phyloP scores from a whole-genome alignment of 1,140 invertebrate species.

The Lasioglossum albipes region DNA sequence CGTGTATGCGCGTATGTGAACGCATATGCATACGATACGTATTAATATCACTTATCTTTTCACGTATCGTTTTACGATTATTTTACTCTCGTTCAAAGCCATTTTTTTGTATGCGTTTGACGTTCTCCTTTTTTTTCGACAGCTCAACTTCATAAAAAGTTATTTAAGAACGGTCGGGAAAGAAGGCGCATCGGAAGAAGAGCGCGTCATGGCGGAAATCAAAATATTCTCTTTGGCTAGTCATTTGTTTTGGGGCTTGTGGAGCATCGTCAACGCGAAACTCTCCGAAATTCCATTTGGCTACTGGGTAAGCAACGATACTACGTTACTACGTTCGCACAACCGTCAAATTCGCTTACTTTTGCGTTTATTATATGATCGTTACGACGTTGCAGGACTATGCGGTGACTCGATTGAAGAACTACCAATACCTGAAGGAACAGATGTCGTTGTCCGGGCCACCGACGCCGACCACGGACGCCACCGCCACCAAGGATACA shows the following conservation, averaged over 20 bases:
- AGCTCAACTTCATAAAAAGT: conserved; percentile 83
- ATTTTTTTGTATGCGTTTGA: neutral
- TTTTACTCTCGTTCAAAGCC: too few species aligned
- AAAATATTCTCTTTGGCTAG: conserved; percentile 91
- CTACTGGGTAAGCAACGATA: conserved; percentile 89
- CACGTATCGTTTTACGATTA: conserved; percentile 15
- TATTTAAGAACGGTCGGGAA: conserved; percentile 80
- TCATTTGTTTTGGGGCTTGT: conserved; percentile 96
- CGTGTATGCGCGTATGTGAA: neutral
- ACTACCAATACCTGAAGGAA: conserved; percentile 82
- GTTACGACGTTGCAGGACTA: conserved; percentile 79
- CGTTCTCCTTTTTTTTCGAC: conserved; percentile 63
- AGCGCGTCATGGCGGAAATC: conserved; percentile 87
- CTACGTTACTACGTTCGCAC: neutral
- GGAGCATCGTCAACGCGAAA: conserved; percentile 93
- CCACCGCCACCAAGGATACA: conserved; percentile 61
- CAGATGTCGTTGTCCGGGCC: conserved; percentile 77
- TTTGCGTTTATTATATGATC: too few species aligned
- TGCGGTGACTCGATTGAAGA: conserved; percentile 80
- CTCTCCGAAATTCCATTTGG: conserved; percentile 95
- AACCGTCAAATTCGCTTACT: too few species aligned
- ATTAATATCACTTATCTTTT: conserved; percentile 5
- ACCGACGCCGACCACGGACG: conserved; percentile 53
- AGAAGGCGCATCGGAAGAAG: conserved; percentile 77
- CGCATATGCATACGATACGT: neutral